A percentile compares a stretch with the other conserved stretches of the same genome.
These are phyloP conservation scores for Sebastes oblongus DNA, from an alignment of 2,797 vertebrate species.

Conservation along the genomic window DNA sequence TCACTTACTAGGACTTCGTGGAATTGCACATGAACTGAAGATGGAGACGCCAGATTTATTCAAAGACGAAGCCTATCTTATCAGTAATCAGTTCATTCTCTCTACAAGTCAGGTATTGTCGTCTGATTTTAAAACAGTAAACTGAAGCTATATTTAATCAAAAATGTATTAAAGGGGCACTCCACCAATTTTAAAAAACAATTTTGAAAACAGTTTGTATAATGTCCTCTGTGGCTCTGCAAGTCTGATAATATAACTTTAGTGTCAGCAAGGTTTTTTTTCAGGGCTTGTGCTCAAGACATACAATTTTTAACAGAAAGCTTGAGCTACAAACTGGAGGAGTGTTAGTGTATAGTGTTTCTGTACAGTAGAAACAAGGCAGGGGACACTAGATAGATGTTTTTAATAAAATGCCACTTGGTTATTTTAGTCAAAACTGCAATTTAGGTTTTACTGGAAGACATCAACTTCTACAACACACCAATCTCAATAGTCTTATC, in stretches of 20 bases:
- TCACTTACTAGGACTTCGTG: conserved; percentile 92
- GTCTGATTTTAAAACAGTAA: neutral
- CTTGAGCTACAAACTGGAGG: neutral
- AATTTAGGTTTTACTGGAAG: neutral
- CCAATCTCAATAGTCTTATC: neutral
- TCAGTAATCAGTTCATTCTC: conserved; percentile 92
- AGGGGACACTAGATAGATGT: neutral
- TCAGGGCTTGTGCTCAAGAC: neutral
- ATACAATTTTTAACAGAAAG: neutral
- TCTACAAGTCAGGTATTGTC: conserved; percentile 94
- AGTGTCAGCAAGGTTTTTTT: neutral
- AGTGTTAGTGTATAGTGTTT: neutral
- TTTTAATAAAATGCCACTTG: neutral
- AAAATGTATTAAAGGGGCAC: neutral
- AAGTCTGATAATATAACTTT: neutral
- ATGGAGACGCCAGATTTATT: conserved; percentile 91
- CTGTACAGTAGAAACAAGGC: neutral
- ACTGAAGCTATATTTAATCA: neutral
- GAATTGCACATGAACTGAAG: conserved; percentile 85
- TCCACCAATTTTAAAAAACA: neutral
- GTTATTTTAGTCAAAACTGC: neutral
- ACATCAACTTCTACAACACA: neutral
- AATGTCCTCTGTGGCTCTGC: neutral
- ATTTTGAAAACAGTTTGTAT: neutral
- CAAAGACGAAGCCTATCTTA: conserved; percentile 88